Conservation (phyloP, 2,888 invertebrate species). For the Luperina testacea region DNA sequence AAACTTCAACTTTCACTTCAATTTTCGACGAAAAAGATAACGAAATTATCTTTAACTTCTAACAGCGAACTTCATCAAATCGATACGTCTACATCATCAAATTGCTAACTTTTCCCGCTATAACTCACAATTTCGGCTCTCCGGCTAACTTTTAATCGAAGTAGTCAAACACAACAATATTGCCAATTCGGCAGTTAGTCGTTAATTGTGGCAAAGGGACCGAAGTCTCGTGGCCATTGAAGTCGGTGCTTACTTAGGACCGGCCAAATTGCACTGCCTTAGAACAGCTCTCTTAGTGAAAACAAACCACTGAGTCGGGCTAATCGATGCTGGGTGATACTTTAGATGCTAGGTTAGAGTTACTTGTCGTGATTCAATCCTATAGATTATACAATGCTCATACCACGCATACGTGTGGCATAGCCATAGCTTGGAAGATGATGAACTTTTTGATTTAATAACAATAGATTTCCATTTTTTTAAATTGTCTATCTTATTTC, state of each 20-base stretch:
- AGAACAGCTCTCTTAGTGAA: conserved; percentile 61
- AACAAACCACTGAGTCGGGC: conserved; percentile 52
- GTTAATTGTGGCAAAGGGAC: conserved; percentile 61
- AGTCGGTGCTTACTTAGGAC: conserved; percentile 70
- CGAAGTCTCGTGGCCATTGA: conserved; percentile 41
- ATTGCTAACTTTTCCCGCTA: conserved; percentile 50
- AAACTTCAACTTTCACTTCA: conserved; percentile 40
- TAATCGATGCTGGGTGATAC: conserved; percentile 42
- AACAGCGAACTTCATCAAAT: conserved; percentile 41
- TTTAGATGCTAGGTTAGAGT: conserved; percentile 19
- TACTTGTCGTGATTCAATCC: conserved; percentile 3
- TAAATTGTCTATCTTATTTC: neutral
- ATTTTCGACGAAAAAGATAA: conserved; percentile 47
- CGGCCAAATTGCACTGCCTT: conserved; percentile 46
- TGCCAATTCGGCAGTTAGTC: conserved; percentile 67
- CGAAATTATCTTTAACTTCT: conserved; percentile 40
- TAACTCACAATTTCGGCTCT: conserved; percentile 56
- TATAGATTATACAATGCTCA: conserved; percentile 5
- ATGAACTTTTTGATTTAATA: neutral
- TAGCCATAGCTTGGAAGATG: neutral
- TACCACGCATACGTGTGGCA: neutral
- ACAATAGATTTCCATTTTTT: neutral
- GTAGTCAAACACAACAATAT: conserved; percentile 70
- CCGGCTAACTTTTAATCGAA: conserved; percentile 65
- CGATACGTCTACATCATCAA: conserved; percentile 56